Percentiles rank a stretch among this genome's conserved stretches.
phyloP scores from a whole-genome alignment of 2,113 vertebrate species.

The Grammatotria lemairii region DNA sequence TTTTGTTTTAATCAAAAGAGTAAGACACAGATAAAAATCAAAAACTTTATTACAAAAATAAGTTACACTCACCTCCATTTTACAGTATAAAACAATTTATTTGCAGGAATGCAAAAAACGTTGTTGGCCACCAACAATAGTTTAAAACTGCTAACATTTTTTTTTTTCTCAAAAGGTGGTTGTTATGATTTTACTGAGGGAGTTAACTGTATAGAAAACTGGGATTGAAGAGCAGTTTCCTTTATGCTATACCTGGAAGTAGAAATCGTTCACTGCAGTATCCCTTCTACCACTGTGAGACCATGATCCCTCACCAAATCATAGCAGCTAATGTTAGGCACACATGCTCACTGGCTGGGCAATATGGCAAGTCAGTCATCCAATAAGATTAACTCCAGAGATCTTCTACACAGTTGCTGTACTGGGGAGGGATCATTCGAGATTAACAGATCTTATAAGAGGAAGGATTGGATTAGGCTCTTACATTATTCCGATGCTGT shows the following conservation, averaged over 20 bases:
- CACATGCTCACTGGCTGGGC: slow-evolving; percentile 38
- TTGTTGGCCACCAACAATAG: slow-evolving; percentile 99
- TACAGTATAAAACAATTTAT: slow-evolving; percentile 99
- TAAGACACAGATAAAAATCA: slow-evolving; percentile 83
- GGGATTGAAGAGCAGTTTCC: slow-evolving; percentile 73
- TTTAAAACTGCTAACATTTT: slow-evolving; percentile 98
- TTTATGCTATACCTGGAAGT: slow-evolving; percentile 75
- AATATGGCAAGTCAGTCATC: slow-evolving; percentile 47
- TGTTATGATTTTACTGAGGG: slow-evolving; percentile 81
- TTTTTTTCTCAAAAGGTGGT: slow-evolving; percentile 83
- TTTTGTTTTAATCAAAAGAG: slow-evolving; percentile 47
- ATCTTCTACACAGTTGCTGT: slow-evolving; percentile 17
- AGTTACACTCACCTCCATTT: slow-evolving; percentile 99
- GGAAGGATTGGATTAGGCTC: slow-evolving; percentile 19
- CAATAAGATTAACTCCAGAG: slow-evolving; percentile 30
- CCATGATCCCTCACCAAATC: slow-evolving; percentile 42
- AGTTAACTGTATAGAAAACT: slow-evolving; percentile 80
- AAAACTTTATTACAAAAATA: slow-evolving; percentile 99
- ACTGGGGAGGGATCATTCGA: slow-evolving; percentile 44
- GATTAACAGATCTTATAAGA: slow-evolving; percentile 42
- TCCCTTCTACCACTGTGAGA: slow-evolving; percentile 68
- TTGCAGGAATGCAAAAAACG: slow-evolving; percentile 99
- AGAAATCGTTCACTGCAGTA: slow-evolving; percentile 76
- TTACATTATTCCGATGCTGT: slow-evolving; percentile 42
- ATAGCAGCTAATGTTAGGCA: slow-evolving; percentile 33